These are phyloP conservation scores for Toxotes chatareus DNA, from an alignment of 2,113 vertebrate species.

Conservation along the genomic window DNA sequence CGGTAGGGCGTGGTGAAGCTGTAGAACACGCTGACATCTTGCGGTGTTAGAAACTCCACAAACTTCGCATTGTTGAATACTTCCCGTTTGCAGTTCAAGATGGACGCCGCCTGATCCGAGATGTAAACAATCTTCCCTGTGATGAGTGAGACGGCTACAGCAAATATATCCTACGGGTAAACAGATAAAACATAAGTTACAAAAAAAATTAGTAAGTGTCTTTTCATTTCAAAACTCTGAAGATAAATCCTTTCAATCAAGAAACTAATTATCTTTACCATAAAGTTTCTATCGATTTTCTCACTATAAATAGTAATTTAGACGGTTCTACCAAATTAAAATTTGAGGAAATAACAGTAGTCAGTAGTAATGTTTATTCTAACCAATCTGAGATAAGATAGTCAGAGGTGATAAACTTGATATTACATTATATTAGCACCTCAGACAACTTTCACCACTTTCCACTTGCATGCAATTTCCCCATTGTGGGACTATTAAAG, in stretches of 20 bases:
- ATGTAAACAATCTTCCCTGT: constrained; percentile 94
- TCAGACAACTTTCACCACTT: no score
- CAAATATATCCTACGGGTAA: constrained; percentile 91
- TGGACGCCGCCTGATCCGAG: constrained; percentile 91
- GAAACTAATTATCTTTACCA: neutral
- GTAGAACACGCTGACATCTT: constrained; percentile 95
- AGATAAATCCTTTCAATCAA: neutral
- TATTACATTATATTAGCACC: no score
- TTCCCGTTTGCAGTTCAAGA: constrained; percentile 90
- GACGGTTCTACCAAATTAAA: no score
- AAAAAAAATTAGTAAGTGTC: neutral
- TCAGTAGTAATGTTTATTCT: no score
- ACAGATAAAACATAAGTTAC: neutral
- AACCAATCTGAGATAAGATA: no score
- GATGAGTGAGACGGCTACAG: constrained; percentile 92
- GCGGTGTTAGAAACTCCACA: constrained; percentile 94
- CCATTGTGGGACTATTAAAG: no score
- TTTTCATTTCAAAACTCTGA: neutral
- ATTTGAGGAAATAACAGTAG: no score
- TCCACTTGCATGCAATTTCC: no score
- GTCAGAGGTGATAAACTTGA: no score
- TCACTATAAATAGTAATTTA: no score
- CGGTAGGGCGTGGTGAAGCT: constrained; percentile 92
- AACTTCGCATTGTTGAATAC: constrained; percentile 92
- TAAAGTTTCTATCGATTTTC: no score